Evolutionary conservation across 1,140 invertebrate species (phyloP).

Genomic region (Vanessa atalanta): DNA sequence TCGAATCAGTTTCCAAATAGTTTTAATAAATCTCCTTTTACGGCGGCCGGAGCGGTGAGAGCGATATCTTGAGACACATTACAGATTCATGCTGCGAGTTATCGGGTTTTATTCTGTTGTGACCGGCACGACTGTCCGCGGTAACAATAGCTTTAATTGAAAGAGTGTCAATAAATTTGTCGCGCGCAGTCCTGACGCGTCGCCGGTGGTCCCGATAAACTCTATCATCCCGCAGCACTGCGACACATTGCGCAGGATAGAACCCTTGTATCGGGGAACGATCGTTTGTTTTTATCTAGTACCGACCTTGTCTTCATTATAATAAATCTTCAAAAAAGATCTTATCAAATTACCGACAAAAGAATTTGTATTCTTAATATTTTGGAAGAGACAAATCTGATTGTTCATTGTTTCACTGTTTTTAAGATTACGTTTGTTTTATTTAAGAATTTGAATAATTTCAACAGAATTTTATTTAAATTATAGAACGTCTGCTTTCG

Average conservation of each 20-base stretch:
- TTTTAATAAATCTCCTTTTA: conserved; percentile 81
- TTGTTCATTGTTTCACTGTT: not conserved
- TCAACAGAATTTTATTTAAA: not conserved
- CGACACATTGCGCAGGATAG: conserved; percentile 61
- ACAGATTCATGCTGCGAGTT: conserved; percentile 75
- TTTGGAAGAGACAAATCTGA: not conserved
- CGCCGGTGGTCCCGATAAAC: conserved; percentile 74
- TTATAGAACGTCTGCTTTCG: conserved; percentile 20
- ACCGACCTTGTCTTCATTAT: conserved; percentile 68
- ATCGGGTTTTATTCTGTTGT: conserved; percentile 76
- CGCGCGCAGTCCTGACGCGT: conserved; percentile 55
- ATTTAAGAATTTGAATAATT: not conserved
- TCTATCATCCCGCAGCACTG: conserved; percentile 48
- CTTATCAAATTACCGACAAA: conserved; percentile 49
- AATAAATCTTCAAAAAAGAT: conserved; percentile 64
- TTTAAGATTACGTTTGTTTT: not conserved
- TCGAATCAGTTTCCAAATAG: conserved; percentile 81
- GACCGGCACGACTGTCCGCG: conserved; percentile 63
- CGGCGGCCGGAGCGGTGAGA: conserved; percentile 62
- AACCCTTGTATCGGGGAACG: conserved; percentile 63
- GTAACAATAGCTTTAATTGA: conserved; percentile 80
- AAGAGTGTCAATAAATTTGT: conserved; percentile 81
- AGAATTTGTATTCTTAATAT: conserved; percentile 54
- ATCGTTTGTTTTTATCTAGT: conserved; percentile 74
- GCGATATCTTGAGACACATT: conserved; percentile 67